A percentile compares a stretch with the other conserved stretches of the same genome.
These are phyloP conservation scores for Neocrepidodera transversa DNA, from an alignment of 2,888 invertebrate genomes.

Conservation along the genomic window DNA sequence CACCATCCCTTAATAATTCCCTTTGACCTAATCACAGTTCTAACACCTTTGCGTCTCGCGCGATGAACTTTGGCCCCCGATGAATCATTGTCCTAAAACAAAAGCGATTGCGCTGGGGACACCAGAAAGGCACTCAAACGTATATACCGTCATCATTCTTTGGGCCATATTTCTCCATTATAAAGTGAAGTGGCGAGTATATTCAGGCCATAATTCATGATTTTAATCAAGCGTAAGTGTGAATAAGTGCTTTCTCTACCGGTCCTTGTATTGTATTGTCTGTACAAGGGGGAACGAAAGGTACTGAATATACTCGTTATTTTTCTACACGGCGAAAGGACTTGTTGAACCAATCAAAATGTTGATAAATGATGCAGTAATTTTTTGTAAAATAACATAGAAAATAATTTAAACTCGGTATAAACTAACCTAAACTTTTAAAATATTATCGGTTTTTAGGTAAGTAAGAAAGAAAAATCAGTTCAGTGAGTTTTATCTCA, in stretches of 20 bases:
- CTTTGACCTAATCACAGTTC: too few relatives aligned
- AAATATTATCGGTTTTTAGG: too few relatives aligned
- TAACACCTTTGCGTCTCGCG: constrained; percentile 2
- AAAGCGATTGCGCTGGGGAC: neutral
- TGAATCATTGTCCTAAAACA: constrained; percentile 25
- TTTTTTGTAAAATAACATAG: too few relatives aligned
- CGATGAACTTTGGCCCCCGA: constrained; percentile 13
- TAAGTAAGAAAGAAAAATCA: too few relatives aligned
- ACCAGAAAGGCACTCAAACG: neutral
- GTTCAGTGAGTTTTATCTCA: too few relatives aligned
- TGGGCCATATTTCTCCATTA: constrained; percentile 39
- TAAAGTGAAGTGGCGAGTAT: constrained; percentile 35
- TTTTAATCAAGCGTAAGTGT: constrained; percentile 46
- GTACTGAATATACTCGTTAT: too few relatives aligned
- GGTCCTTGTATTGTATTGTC: constrained; percentile 32
- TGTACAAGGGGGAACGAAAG: neutral
- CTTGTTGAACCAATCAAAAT: too few relatives aligned
- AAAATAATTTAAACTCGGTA: too few relatives aligned
- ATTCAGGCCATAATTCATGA: constrained; percentile 43
- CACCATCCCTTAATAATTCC: too few relatives aligned
- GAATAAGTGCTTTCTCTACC: constrained; percentile 42
- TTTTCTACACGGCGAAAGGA: too few relatives aligned
- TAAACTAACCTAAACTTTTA: too few relatives aligned
- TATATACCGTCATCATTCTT: constrained; percentile 24
- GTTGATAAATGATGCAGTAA: too few relatives aligned